Percentiles rank a stretch among this genome's conserved stretches.
Conservation (phyloP, 2,888 invertebrate genomes). For the Hypsopygia costalis region DNA sequence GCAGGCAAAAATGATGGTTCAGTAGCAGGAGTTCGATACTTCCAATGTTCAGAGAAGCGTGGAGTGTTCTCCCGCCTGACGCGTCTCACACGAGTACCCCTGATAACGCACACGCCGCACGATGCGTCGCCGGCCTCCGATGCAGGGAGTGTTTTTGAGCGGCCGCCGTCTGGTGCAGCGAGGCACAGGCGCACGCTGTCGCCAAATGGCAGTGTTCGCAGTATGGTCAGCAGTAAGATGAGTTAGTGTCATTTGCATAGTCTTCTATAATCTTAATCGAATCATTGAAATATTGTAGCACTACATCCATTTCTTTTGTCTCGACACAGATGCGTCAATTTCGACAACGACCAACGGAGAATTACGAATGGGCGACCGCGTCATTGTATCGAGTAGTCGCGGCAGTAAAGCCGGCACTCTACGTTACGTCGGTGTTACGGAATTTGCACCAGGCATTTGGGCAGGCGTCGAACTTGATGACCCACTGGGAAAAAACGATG, state of each 20-base stretch:
- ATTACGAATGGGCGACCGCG: slow-evolving; percentile 92
- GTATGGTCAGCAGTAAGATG: slow-evolving; percentile 77
- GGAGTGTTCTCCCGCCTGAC: slow-evolving; percentile 97
- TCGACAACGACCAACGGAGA: slow-evolving; percentile 79
- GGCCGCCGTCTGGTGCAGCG: slow-evolving; percentile 67
- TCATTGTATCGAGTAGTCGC: slow-evolving; percentile 92
- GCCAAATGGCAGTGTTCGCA: slow-evolving; percentile 74
- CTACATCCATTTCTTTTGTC: too few species aligned
- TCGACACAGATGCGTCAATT: slow-evolving; percentile 61
- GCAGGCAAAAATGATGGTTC: slow-evolving; percentile 98
- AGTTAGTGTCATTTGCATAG: slow-evolving; percentile 47
- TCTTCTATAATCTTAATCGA: too few species aligned
- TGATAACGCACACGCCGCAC: slow-evolving; percentile 77
- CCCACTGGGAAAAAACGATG: slow-evolving; percentile 97
- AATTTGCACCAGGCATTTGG: slow-evolving; percentile 97
- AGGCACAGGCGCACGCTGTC: slow-evolving; percentile 64
- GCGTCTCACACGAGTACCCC: slow-evolving; percentile 88
- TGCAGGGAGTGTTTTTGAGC: slow-evolving; percentile 70
- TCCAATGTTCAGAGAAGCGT: slow-evolving; percentile 94
- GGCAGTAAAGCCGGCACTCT: slow-evolving; percentile 94
- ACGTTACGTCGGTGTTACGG: slow-evolving; percentile 91
- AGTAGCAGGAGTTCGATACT: slow-evolving; percentile 94
- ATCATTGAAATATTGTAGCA: too few species aligned
- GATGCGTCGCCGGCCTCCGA: slow-evolving; percentile 71
- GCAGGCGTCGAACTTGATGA: slow-evolving; percentile 97